Conservation (phyloP, 2,113 vertebrate genomes). For the Megaleporinus macrocephalus region DNA sequence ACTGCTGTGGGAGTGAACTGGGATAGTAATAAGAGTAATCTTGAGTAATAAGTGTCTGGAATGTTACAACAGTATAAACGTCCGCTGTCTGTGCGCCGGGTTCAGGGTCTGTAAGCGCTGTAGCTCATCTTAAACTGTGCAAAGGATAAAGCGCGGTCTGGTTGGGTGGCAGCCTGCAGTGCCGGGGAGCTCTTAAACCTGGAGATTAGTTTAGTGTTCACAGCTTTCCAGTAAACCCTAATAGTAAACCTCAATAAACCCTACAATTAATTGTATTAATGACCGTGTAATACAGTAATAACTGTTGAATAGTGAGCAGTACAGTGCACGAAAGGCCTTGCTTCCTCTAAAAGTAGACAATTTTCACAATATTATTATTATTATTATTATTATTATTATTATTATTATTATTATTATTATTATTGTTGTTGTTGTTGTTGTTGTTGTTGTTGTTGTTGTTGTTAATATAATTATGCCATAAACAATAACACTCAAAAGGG, state of each 20-base stretch:
- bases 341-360: not conserved
- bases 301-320: not conserved
- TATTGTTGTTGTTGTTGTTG: not conserved
- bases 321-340: no score
- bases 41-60: not conserved
- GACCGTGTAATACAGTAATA: not conserved
- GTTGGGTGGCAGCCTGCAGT: not conserved
- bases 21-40: not conserved
- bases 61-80: not conserved
- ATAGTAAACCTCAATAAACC: no score
- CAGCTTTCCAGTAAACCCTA: not conserved
- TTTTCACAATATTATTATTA: not conserved
- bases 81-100: not conserved
- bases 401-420: not conserved
- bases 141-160: not conserved
- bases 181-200: not conserved
- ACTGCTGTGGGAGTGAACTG: not conserved
- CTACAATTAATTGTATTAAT: not conserved
- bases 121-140: not conserved
- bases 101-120: not conserved
- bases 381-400: not conserved
- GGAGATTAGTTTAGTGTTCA: not conserved
- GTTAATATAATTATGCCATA: not conserved
- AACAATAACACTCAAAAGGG: no score
- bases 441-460: not conserved